Base-by-base conservation (phyloP, 2,113 vertebrate species). In the Hydropotes inermis region DNA sequence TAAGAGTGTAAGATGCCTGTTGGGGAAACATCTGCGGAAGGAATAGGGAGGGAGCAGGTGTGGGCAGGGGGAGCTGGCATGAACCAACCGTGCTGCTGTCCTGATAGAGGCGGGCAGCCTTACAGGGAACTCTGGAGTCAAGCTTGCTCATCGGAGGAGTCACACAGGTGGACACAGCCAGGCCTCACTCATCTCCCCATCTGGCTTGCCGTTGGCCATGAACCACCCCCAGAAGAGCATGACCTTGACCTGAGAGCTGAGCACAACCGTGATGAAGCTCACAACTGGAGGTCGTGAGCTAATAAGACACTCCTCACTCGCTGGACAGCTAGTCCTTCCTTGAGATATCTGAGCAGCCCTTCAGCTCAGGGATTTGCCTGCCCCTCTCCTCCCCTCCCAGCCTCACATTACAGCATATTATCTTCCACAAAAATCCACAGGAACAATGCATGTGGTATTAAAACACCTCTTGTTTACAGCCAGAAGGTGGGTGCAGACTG, bases 181-280 rank as follows among this genome's bases (percentile, higher is more conserved):
- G 39, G n/a, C 60, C 21, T 13, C 0, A 0, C 21, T 13, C 0
- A 0, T 36, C 64, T 9, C 27, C 1, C 5, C 1, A 11, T 13
- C 45, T 79, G n/a, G 30, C 19, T 15, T 4, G 3, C 23, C 36
- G 0, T 19, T 60, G 36, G 70, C 83, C 87, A 54, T 50, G 43
- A 50, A 54, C 88, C 76, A 6, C 9, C 52, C 58, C 25, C 89
- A 39, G 55, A 61, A 45, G 78, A 67, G 10, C 4, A 1, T 15
- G 27, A 27, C 67, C 17, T 79, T 33, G 55, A 70, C 79, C 61
- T 52, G n/a, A 55, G 74, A 94, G 78, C 85, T 55, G 28, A 84
- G n/a, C 60, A 25, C 3, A 45, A 52, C 17, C 50, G 43, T 28
- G 61, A 45, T 55, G 58, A 67, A n/a, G 43, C n/a, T 45, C n/a